Conservation (phyloP, 2,797 vertebrate genomes). For the Streptopelia turtur region DNA sequence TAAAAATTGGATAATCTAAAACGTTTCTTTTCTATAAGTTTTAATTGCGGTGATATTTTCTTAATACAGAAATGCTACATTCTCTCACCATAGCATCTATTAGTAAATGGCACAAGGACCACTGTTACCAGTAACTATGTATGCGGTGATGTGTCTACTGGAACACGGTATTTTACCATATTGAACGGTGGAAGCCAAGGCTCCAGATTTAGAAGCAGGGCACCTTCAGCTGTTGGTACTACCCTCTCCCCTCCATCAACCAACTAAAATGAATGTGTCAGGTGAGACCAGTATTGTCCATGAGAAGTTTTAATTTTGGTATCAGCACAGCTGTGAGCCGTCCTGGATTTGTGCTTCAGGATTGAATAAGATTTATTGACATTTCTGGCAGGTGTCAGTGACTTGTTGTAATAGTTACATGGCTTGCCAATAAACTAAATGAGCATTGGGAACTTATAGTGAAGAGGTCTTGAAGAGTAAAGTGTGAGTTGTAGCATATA, state of each 20-base stretch:
- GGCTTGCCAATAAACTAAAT: background rate
- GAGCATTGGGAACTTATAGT: background rate
- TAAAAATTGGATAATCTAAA: background rate
- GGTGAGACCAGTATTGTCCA: background rate
- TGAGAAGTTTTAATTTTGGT: background rate
- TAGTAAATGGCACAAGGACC: background rate
- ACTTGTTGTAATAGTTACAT: background rate
- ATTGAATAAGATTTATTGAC: background rate
- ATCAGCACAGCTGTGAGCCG: background rate
- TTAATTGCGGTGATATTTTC: background rate
- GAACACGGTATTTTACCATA: background rate
- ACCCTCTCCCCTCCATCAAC: background rate
- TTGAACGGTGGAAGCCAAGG: background rate
- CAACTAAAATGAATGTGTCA: background rate
- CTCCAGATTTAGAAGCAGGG: background rate
- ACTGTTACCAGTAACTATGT: background rate
- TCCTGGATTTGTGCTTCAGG: background rate
- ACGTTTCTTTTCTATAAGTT: background rate
- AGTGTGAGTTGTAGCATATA: background rate
- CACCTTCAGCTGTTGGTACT: background rate
- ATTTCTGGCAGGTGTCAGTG: background rate
- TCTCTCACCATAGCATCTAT: background rate
- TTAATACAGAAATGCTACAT: background rate
- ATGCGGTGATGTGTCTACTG: background rate
- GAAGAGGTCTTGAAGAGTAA: background rate